Evolutionary conservation across 2,797 vertebrate genomes (phyloP), one percentile per base, ranked within the genome.

Genomic region (Gadopsis bispinosus): DNA sequence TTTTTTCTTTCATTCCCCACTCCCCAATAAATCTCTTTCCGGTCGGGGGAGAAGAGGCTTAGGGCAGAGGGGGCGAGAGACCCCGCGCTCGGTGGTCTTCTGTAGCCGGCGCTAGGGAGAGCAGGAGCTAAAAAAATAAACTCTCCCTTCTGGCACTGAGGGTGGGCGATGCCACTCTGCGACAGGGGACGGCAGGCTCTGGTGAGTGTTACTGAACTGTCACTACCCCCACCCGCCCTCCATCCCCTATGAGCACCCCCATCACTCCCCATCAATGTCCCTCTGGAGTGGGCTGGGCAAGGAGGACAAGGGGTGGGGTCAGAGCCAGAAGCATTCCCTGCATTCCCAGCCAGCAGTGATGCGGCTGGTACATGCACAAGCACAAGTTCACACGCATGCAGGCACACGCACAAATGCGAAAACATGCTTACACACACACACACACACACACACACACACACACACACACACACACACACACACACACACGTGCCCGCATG

Each of bases 121-220:
- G 95, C 85, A 92, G 95, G 92, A 95, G 95, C 96, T 96, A 96
- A 77, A 93, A 96, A 99, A 99, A 99, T 98, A 99, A 98, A 99
- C 97, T 94, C 94, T 96, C 94, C 95, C 92, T 96, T 96, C 95
- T 97, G 94, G 94, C 96, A 95, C 91, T 94, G 96, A 96, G 97
- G 97, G 97, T 97, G 97, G 97, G 97, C 97, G 94, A 93, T 96
- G 96, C 96, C 97, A 97, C 96, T 97, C 95, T 94, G 91, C 91
- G 89, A 84, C 93, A 93, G 92, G 85, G 96, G 96, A 95, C 89
- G 60, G 85, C n/a, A 83, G 58, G 95, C 94, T 98, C 97, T 99
- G 97, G 97, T 95, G 95, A 98, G 96, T 97, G 97, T 99, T 96
- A 97, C 85, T 81, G 59, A 93, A 94, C 96, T 97, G 97, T 98